Conservation (phyloP, 2,888 invertebrate genomes). For the Tenthredo amoena region DNA sequence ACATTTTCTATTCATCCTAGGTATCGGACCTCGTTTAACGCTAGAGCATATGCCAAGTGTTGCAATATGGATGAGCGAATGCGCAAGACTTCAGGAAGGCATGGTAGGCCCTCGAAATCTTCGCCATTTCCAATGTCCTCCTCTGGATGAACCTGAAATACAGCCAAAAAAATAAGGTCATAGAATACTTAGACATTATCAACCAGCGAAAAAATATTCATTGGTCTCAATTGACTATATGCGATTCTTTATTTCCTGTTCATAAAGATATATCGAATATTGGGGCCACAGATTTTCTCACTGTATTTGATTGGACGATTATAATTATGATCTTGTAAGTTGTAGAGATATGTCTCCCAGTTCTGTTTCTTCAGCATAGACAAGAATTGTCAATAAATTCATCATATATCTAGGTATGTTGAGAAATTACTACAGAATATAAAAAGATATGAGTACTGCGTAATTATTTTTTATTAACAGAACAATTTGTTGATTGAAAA, state of each 20-base stretch:
- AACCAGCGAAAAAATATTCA: neutral
- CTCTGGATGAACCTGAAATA: slow-evolving; percentile 79
- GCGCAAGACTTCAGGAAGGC: slow-evolving; percentile 82
- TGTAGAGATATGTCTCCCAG: neutral
- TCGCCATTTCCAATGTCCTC: slow-evolving; percentile 85
- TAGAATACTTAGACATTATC: neutral
- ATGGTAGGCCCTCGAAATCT: slow-evolving; percentile 87
- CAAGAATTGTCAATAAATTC: neutral
- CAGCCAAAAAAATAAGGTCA: neutral
- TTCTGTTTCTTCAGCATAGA: neutral
- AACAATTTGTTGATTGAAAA: slow-evolving; percentile 11
- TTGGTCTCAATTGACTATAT: neutral
- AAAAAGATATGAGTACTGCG: neutral
- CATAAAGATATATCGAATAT: neutral
- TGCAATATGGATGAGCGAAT: slow-evolving; percentile 75
- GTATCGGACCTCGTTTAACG: slow-evolving; percentile 71
- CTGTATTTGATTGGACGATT: neutral
- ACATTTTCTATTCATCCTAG: slow-evolving; percentile 59
- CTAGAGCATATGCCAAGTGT: slow-evolving; percentile 71
- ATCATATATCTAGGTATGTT: neutral
- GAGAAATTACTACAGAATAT: neutral
- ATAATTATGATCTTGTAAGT: neutral
- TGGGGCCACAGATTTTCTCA: neutral
- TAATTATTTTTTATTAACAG: neutral
- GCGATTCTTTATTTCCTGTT: neutral